These are phyloP conservation scores for Stomorhina lunata DNA, from an alignment of 2,888 invertebrate genomes.

Conservation along the genomic window DNA sequence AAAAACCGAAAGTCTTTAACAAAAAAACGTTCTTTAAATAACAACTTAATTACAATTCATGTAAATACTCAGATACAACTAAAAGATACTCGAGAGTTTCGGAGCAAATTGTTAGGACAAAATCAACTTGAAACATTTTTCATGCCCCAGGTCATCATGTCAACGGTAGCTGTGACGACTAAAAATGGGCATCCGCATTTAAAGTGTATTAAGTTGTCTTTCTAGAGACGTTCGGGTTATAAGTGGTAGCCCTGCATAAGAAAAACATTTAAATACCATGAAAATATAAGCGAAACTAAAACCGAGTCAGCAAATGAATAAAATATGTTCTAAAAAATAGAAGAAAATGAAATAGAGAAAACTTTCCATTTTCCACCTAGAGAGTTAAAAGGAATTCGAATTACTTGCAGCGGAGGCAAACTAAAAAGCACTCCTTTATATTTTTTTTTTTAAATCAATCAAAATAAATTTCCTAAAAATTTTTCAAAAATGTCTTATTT, in stretches of 20 bases:
- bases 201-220: no score
- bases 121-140: conserved; percentile 3
- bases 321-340: neutral
- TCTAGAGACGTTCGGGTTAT: no score
- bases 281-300: neutral
- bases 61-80: neutral
- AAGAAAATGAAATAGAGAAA: neutral
- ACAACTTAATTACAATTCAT: conserved; percentile 30
- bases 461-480: neutral
- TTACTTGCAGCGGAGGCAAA: neutral
- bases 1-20: neutral
- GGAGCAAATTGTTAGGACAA: conserved; percentile 1
- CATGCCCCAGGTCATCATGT: neutral
- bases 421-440: neutral
- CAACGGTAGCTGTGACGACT: no score
- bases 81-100: conserved; percentile 8
- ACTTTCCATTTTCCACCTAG: neutral
- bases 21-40: conserved; percentile 18
- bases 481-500: no score
- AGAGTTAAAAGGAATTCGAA: neutral
- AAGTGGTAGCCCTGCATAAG: no score
- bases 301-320: neutral
- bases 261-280: neutral
- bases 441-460: no score
- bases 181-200: no score